Conservation (phyloP, 1,140 invertebrate species). For the Harpegnathos saltator region DNA sequence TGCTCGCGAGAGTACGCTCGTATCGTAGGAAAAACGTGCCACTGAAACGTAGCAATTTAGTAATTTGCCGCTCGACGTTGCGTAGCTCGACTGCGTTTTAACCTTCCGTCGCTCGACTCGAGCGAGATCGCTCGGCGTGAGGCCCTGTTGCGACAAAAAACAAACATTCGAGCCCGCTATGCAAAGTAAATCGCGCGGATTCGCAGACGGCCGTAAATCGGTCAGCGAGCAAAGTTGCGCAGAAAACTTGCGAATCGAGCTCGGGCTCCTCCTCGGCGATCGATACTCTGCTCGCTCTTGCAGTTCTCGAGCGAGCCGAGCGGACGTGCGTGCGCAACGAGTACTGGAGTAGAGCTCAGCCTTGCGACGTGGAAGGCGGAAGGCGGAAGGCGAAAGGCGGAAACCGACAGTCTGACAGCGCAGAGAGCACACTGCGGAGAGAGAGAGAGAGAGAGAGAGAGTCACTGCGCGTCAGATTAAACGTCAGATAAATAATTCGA, state of each 20-base stretch:
- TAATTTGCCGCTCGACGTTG: slow-evolving; percentile 3
- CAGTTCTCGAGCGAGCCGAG: slow-evolving; percentile 4
- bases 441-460: too few species aligned
- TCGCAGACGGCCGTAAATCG: slow-evolving; percentile 36
- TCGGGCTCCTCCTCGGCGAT: neutral
- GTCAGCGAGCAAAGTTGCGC: slow-evolving; percentile 25
- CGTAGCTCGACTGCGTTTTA: slow-evolving; percentile 5
- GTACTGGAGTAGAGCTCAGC: neutral
- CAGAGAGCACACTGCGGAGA: too few species aligned
- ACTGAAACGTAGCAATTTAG: slow-evolving; percentile 20
- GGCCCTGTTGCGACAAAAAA: slow-evolving; percentile 6
- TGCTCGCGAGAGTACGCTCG: neutral
- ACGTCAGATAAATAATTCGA: too few species aligned
- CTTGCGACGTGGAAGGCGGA: neutral
- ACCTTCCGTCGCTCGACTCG: slow-evolving; percentile 33
- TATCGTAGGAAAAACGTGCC: slow-evolving; percentile 3
- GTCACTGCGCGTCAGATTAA: too few species aligned
- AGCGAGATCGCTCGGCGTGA: neutral
- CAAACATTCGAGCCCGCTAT: slow-evolving; percentile 23
- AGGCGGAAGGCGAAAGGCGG: neutral
- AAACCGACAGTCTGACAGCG: neutral
- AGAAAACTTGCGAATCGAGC: neutral
- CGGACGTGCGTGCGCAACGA: neutral
- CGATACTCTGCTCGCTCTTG: neutral
- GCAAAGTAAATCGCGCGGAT: slow-evolving; percentile 50